Evolutionary conservation across 2,888 invertebrate species (phyloP).

Genomic region (Ophion slaviceki): DNA sequence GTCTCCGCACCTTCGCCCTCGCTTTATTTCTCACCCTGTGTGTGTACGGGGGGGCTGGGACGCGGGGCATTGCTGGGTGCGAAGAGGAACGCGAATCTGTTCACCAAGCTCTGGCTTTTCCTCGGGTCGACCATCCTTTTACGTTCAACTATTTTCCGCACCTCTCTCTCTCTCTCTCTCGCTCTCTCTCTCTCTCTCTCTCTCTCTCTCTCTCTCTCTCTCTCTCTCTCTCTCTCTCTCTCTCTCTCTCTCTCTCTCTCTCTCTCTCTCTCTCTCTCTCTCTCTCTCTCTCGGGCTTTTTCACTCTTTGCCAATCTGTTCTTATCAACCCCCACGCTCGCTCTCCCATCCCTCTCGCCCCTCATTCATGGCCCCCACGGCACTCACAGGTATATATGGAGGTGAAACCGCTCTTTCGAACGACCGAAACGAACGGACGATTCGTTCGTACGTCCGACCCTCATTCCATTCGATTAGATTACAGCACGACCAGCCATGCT

Average conservation of each 20-base stretch:
- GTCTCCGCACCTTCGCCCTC: constrained; percentile 67
- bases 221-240: constrained; percentile 64
- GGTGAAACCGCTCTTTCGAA: constrained; percentile 54
- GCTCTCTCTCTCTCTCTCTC: constrained; percentile 50
- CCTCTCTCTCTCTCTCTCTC: too few species aligned
- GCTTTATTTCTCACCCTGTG: constrained; percentile 56
- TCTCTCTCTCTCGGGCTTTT: constrained; percentile 50
- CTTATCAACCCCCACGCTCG: constrained; percentile 61
- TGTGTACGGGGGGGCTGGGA: constrained; percentile 3
- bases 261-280: constrained; percentile 53
- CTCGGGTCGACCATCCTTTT: constrained; percentile 59
- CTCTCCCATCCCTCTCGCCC: constrained; percentile 44
- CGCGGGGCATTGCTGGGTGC: constrained; percentile 3
- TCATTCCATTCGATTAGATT: constrained; percentile 77
- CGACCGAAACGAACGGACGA: constrained; percentile 56
- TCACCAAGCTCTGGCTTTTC: constrained; percentile 57
- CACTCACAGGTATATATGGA: constrained; percentile 25
- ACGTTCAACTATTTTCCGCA: constrained; percentile 40
- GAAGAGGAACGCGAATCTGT: constrained; percentile 65
- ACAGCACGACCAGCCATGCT: constrained; percentile 70
- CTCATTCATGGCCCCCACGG: constrained; percentile 34
- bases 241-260: constrained; percentile 60
- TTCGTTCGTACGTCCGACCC: constrained; percentile 61
- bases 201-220: constrained; percentile 55
- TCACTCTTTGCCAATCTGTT: constrained; percentile 61